Percentiles rank a stretch among this genome's conserved stretches.
These are phyloP conservation scores for Bolinopsis microptera DNA, from an alignment of 37 sponge, comb jelly and placozoan genomes.

Conservation along the genomic window DNA sequence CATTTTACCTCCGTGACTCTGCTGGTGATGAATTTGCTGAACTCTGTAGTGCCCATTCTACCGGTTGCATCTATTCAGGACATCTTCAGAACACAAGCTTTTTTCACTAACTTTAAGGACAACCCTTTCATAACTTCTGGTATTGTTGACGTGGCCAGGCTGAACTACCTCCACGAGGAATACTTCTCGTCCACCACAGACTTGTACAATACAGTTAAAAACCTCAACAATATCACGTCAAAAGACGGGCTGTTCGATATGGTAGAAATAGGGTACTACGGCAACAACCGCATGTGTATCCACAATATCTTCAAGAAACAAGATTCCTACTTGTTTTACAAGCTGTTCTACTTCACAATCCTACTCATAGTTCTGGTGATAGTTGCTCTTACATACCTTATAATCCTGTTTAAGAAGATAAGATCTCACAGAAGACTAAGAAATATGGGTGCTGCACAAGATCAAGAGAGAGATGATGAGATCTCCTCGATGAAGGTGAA, in stretches of 20 bases:
- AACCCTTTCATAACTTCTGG: not conserved
- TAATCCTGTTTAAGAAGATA: not conserved
- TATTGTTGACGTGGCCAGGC: no score
- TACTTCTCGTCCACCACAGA: no score
- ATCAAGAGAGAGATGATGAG: not conserved
- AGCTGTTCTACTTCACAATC: not conserved
- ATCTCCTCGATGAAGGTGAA: not conserved
- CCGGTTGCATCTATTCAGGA: not conserved
- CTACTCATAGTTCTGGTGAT: not conserved
- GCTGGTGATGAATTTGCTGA: not conserved
- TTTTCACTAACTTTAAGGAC: not conserved
- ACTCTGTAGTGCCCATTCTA: not conserved
- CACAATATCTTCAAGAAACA: no score
- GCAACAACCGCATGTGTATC: not conserved
- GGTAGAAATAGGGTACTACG: not conserved
- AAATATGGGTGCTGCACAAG: not conserved
- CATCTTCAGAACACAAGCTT: no score
- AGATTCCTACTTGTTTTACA: not conserved
- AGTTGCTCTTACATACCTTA: not conserved
- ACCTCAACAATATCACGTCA: not conserved
- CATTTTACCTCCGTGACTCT: not conserved
- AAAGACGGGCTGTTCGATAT: not conserved
- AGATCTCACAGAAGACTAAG: not conserved
- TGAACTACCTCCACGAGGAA: no score
- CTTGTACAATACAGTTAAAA: no score